Conservation (phyloP, 2,113 vertebrate species). For the Gopherus flavomarginatus region DNA sequence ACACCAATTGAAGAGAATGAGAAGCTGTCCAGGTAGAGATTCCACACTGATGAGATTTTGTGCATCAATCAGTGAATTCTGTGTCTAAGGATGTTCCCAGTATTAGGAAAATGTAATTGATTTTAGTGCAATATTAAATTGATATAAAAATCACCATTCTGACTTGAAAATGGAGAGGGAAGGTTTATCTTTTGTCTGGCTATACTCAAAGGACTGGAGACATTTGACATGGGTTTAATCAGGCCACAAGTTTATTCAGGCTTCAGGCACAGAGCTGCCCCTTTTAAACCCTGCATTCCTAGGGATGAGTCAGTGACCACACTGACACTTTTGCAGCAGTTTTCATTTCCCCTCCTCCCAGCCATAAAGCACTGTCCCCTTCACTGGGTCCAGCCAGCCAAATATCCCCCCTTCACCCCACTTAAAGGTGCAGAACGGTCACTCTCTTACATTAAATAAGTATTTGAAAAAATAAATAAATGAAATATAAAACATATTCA, state of each 20-base stretch:
- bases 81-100: slow-evolving; percentile 22
- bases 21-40: slow-evolving; percentile 14
- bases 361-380: no score
- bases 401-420: no score
- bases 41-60: neutral
- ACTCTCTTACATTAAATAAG: neutral
- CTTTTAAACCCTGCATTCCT: no score
- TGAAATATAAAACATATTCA: fast-evolving
- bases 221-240: no score
- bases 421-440: no score
- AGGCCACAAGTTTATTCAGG: no score
- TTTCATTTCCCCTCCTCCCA: no score
- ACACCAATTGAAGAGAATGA: neutral
- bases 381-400: no score
- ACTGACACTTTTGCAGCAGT: no score
- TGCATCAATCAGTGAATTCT: neutral
- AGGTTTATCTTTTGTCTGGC: neutral
- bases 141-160: neutral
- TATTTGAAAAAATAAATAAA: neutral
- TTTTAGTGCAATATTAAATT: neutral
- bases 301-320: no score
- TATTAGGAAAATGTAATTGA: neutral
- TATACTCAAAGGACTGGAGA: no score
- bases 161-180: neutral
- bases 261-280: no score